Evolutionary conservation across 2,113 vertebrate species (phyloP).

Genomic region (Hypanus sabinus): DNA sequence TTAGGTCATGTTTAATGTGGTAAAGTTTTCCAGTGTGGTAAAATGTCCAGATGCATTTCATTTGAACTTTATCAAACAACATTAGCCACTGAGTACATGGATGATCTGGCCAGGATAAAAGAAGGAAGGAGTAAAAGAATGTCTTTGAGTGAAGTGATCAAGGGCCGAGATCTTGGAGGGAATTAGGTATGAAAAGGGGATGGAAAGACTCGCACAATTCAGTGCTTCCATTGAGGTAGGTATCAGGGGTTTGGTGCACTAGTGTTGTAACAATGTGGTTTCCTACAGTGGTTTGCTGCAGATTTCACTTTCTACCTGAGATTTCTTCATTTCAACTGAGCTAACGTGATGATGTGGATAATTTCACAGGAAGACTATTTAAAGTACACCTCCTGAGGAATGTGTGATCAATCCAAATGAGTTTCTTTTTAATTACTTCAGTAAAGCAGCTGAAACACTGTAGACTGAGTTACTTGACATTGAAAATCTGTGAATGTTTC

Average conservation of each 20-base stretch:
- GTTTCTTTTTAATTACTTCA: conserved; percentile 3
- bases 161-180: background rate
- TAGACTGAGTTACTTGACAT: background rate
- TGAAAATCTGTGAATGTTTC: background rate
- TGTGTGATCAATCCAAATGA: background rate
- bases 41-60: background rate
- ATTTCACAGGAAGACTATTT: background rate
- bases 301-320: background rate
- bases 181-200: background rate
- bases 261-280: background rate
- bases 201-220: background rate
- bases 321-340: background rate
- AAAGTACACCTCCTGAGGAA: conserved; percentile 11
- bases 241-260: background rate
- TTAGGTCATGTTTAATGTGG: background rate
- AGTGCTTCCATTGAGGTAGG: background rate
- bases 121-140: background rate
- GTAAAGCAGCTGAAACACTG: background rate
- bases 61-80: background rate
- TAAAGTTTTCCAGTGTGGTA: background rate
- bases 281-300: background rate
- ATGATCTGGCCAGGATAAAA: background rate
- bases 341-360: background rate
- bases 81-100: background rate
- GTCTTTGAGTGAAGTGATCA: too few species aligned